phyloP scores from a whole-genome alignment of 2,797 vertebrate species.

The Tapirus indicus region DNA sequence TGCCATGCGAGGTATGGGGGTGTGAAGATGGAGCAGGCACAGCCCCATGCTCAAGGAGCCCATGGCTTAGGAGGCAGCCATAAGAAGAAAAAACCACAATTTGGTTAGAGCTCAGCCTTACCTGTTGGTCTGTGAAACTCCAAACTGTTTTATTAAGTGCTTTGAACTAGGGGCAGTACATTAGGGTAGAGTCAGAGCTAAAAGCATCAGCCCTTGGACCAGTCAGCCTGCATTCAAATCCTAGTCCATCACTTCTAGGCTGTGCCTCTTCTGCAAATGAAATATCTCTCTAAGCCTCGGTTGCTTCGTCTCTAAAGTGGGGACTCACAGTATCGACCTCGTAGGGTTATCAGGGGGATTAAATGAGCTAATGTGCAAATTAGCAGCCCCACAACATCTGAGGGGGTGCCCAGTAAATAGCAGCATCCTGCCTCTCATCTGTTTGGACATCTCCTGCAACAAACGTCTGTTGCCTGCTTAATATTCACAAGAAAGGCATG shows the following conservation, averaged over 20 bases:
- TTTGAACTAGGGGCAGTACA: neutral
- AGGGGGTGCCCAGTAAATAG: neutral
- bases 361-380: neutral
- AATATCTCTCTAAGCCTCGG: too few relatives aligned
- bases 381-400: too few relatives aligned
- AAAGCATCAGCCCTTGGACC: fast-evolving
- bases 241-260: neutral
- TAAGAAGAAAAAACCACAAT: neutral
- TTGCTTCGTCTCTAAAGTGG: neutral
- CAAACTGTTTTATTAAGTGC: neutral
- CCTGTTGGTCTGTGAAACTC: neutral
- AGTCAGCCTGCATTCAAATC: neutral
- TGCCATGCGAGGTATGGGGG: fast-evolving
- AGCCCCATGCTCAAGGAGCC: neutral
- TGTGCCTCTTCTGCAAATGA: neutral
- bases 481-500: neutral
- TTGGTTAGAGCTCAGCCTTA: neutral
- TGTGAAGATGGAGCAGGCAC: neutral
- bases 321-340: neutral
- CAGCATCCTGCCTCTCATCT: neutral
- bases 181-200: neutral
- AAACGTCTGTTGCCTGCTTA: neutral
- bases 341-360: neutral
- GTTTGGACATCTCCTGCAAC: neutral
- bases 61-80: neutral